Percentiles rank a stretch among this genome's conserved stretches.
Conservation (phyloP, 2,888 invertebrate genomes). For the Agriotes lineatus region DNA sequence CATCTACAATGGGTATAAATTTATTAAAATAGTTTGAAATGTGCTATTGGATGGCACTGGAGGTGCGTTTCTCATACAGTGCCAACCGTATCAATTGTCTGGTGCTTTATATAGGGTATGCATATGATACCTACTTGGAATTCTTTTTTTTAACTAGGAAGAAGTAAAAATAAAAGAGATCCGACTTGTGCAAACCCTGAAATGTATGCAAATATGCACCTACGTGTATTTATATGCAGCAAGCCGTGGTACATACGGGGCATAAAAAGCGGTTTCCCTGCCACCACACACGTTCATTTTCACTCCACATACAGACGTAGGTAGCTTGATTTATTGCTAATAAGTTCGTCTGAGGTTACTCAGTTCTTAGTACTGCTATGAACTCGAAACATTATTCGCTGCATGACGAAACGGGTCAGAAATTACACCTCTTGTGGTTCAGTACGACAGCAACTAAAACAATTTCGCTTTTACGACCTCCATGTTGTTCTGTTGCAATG, state of each 20-base stretch:
- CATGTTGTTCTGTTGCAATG: constrained; percentile 1
- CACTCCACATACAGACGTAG: constrained; percentile 28
- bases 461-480: constrained; percentile 14
- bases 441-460: constrained; percentile 3
- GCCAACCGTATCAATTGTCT: no score
- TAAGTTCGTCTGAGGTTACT: constrained; percentile 35
- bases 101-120: no score
- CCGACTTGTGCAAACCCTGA: no score
- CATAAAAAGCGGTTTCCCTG: constrained; percentile 10
- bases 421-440: constrained; percentile 28
- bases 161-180: no score
- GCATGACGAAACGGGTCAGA: constrained; percentile 27
- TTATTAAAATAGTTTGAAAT: no score
- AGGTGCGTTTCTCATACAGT: no score
- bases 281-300: constrained; percentile 34
- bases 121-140: no score
- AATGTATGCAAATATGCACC: constrained; percentile 8
- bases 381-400: constrained; percentile 21
- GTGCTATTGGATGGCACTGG: no score
- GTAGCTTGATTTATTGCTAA: constrained; percentile 39
- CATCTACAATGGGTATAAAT: no score
- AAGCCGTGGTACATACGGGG: constrained; percentile 6
- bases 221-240: constrained; percentile 2
- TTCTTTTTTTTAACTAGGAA: no score
- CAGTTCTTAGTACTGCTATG: constrained; percentile 30